phyloP scores from a whole-genome alignment of 1,140 invertebrate species.

The Spodoptera litura region DNA sequence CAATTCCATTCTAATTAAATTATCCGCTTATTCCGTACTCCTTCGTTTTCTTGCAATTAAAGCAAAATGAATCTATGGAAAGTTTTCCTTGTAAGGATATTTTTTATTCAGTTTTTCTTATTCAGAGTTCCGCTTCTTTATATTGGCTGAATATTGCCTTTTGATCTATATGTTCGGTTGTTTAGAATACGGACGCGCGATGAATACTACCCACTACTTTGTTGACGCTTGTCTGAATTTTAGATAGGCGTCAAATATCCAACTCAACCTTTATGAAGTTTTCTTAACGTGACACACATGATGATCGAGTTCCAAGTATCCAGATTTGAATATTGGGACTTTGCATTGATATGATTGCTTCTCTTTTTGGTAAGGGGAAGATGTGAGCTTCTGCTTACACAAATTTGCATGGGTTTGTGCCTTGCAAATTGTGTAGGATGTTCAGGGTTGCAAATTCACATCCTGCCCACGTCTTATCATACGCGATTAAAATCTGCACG shows the following conservation, averaged over 20 bases:
- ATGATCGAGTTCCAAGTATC: too few species aligned
- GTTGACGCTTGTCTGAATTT: background rate
- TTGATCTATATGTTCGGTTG: background rate
- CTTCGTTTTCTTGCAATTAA: constrained; percentile 41
- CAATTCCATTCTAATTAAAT: constrained; percentile 47
- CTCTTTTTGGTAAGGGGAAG: too few species aligned
- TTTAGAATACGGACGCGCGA: background rate
- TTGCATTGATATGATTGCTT: too few species aligned
- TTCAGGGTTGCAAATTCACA: background rate
- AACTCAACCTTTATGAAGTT: too few species aligned
- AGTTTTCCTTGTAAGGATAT: constrained; percentile 24
- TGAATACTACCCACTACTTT: background rate
- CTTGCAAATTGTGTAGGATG: too few species aligned
- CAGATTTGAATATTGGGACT: too few species aligned
- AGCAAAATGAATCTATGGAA: constrained; percentile 37
- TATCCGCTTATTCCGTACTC: constrained; percentile 30
- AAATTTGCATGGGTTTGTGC: too few species aligned
- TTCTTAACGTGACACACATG: too few species aligned
- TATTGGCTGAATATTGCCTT: constrained; percentile 23
- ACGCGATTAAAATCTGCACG: background rate
- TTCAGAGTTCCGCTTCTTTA: constrained; percentile 6
- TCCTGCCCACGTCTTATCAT: background rate
- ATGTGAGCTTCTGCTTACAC: too few species aligned
- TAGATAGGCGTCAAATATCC: too few species aligned
- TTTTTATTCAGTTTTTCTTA: constrained; percentile 26